Evolutionary conservation across 2,888 invertebrate species (phyloP), one percentile per base, ranked within the genome.

Genomic region (Nasonia oneida): DNA sequence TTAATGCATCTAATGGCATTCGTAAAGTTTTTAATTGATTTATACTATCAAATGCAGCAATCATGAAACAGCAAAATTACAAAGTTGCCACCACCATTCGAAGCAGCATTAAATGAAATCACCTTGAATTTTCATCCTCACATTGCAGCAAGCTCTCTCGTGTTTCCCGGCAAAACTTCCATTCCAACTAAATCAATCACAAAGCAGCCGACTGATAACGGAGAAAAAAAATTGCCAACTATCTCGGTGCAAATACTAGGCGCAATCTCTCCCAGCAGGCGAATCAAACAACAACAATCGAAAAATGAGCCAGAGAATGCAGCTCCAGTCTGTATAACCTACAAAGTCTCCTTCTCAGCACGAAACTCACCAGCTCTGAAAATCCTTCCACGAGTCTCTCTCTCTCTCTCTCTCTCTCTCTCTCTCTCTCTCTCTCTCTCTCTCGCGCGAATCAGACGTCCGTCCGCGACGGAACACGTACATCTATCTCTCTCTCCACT

Each of bases 1-100:
- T 61, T 61, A 61, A n/a, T n/a, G 57, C 57, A 61, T n/a, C 18
- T 61, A n/a, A n/a, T 61, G 23, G 23, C 57, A 61, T n/a, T n/a
- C 10, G 23, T 61, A 61, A 61, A 61, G n/a, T 61, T 61, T 61
- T 61, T 61, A 61, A 61, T 61, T 61, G 57, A 61, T n/a, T 61
- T 61, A 18, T 61, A 2, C n/a, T 61, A 61, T 61, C n/a, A 18
- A 61, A 61, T 6, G 8, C 57, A 57, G n/a, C 18, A n/a, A 57
- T 57, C 57, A 23, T 57, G 57, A 57, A 57, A 61, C 57, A 23
- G 57, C 57, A 61, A 18, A 61, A 61, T 23, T 61, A n/a, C 57
- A 61, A 61, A 61, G 57, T 61, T 61, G n/a, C 10, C 57, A 61
- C 57, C 8, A 23, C 57, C 57, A 61, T 61, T 61, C 23, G 8